Evolutionary conservation across 2,113 vertebrate species (phyloP), one percentile per base, ranked within the genome.

Genomic region (Chaenogobius annularis): DNA sequence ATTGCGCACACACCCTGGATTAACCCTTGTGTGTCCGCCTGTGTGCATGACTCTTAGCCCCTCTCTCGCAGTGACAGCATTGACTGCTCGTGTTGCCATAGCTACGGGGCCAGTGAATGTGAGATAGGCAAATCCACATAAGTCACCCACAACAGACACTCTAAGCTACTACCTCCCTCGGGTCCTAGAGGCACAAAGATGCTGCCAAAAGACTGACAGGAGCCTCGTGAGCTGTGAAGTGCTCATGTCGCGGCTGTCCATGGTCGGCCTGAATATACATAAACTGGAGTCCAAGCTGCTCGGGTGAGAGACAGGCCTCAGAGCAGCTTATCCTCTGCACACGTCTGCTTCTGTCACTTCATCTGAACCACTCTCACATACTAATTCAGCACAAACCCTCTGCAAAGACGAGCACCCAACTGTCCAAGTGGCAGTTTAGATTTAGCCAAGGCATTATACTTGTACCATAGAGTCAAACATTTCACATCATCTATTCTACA

Each of bases 61-160:
- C 82, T 66, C 77, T 81, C 87, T 87, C 83, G 73, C 48, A 74
- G 75, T 90, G 84, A 88, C 89, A 89, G 79, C 80, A 61, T 62
- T 85, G 85, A 91, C 86, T 88, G 84, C 83, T 88, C 63, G 74
- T 68, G 89, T 92, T 90, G 83, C 90, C 86, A 90, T 91, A 88
- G 86, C 74, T 87, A 92, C 90, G 82, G 81, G 87, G 81, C 84
- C 85, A 86, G 80, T 20, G 55, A 87, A 87, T 70, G 82, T 86
- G 86, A 90, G 83, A 91, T 89, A 87, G 85, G 84, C 87, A 90
- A 92, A 90, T 90, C 87, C 89, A 89, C 85, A 88, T 84, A 87
- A 89, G 83, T 88, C 85, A 88, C 84, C 80, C 75, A 72, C 86
- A 83, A 82, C 85, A 88, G 77, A 88, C 85, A 87, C 77, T 87